Conservation (phyloP, 2,113 vertebrate species). For the Octodon degus region DNA sequence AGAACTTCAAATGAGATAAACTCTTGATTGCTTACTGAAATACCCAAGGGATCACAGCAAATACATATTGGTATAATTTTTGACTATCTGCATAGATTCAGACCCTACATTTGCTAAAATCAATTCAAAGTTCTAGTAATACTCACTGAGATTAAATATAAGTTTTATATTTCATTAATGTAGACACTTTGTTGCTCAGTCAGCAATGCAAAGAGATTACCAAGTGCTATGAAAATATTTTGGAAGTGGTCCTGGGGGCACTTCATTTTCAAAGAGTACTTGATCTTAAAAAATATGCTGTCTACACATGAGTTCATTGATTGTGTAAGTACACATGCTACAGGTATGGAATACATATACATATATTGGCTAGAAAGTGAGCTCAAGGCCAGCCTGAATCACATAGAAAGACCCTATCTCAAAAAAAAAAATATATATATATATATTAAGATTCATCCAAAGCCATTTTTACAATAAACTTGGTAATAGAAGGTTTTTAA, state of each 20-base stretch:
- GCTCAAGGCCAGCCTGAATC: too few relatives aligned
- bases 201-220: not conserved
- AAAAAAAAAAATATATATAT: too few relatives aligned
- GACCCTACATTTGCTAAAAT: not conserved
- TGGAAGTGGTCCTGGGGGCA: not conserved
- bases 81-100: not conserved
- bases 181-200: not conserved
- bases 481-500: not conserved
- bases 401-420: too few relatives aligned
- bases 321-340: not conserved
- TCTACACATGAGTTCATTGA: not conserved
- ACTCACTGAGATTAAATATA: not conserved
- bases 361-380: too few relatives aligned
- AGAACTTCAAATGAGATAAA: conserved; percentile 5
- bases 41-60: not conserved
- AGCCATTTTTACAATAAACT: not conserved
- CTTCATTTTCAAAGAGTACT: not conserved
- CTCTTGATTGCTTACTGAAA: conserved; percentile 26
- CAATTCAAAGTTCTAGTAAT: conserved; percentile 23
- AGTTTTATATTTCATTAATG: not conserved
- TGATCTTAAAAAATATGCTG: not conserved
- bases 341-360: not conserved
- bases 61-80: not conserved
- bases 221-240: not conserved
- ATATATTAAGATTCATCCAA: not conserved